Base-by-base conservation (phyloP, 2,113 vertebrate species). In the Octodon degus region DNA sequence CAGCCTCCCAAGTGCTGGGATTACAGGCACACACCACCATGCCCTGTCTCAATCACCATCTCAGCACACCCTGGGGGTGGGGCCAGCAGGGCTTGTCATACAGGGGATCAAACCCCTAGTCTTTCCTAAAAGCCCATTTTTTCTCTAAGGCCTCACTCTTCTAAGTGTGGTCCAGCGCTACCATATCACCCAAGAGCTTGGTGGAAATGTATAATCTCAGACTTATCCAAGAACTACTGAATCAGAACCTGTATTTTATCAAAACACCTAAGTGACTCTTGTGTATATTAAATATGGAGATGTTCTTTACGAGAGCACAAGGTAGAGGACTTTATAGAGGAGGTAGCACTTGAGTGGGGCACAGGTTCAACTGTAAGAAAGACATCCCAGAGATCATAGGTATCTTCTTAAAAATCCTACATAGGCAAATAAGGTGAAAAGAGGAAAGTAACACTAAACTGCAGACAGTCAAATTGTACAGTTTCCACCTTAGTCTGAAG, bases 321-420 rank as follows among this genome's bases (percentile, higher is more conserved):
- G 50, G 10, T 81, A 24, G 50, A 89, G 25, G 40, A 70, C 34
- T 17, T 74, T 12, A 14, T 24, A 60, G 62, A 74, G 55, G 53
- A 91, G 76, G 43, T 40, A 27, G 16, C 24, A 81, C 3, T 72
- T 32, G 37, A 60, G 24, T 37, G 55, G 25, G 17, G 47, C 47
- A 65, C 89, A 13, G 20, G 12, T 37, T 92, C 53, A 93, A 65
- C 32, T 89, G 30, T 53, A 83, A 94, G 84, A 91, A 89, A 88
- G 77, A 60, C 19, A 94, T 16, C 53, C 34, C 24, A 32, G 14
- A 12, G 32, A 16, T 85, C 34, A 19, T 77, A 67, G 68, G 1
- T 37, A 0, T 91, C 80, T 55, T 55, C n/a, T 83, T 60, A 37
- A 83, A 89, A 86, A 65, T 80, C 30, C 34, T 77, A 86, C 34